Evolutionary conservation across 1,140 invertebrate genomes (phyloP), one percentile per base, ranked within the genome.

Genomic region (Nylanderia fulva): DNA sequence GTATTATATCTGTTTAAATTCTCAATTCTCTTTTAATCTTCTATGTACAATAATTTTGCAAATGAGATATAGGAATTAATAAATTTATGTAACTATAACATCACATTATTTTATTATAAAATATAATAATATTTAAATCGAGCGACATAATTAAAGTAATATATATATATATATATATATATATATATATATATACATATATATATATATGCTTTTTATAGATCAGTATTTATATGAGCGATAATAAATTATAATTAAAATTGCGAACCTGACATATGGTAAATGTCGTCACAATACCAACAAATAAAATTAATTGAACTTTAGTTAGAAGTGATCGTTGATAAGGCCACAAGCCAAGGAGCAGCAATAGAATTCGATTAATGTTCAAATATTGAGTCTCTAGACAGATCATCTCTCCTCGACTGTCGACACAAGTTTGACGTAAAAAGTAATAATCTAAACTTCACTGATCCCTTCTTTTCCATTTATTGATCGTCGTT

Each of bases 341-440:
- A 11, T 42, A 69, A 39, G 76, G 76, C 76, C 76, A 80, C 11
- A 80, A 56, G 6, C 63, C 76, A 33, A 80, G 4, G 1, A 56
- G 1, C 13, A 80, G 76, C 11, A 80, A 45, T 0, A 80, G 63
- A 29, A 42, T 27, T 54, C 76, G 63, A 1, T 80, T 56, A 24
- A 69, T 0, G 0, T 29, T 69, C n/a, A 69, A 80, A 39, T 80
- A 21, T 27, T 15, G 45, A 18, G 45, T 54, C 21, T 27, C 42
- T 13, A 79, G 42, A n/a, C n/a, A 36, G 11, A 79, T 79, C 76
- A 79, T 68, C 11, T 54, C 5, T 54, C 29, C 7, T 0, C 1
- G 13, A 69, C 1, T 0, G 29, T 54, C 0, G 2, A 76, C 0
- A 56, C 24, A 1, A 2, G 1, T 80, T 56, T 80, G 21, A 80